Base-by-base conservation (phyloP, 2,888 invertebrate genomes). In the Nemotelus nigrinus region DNA sequence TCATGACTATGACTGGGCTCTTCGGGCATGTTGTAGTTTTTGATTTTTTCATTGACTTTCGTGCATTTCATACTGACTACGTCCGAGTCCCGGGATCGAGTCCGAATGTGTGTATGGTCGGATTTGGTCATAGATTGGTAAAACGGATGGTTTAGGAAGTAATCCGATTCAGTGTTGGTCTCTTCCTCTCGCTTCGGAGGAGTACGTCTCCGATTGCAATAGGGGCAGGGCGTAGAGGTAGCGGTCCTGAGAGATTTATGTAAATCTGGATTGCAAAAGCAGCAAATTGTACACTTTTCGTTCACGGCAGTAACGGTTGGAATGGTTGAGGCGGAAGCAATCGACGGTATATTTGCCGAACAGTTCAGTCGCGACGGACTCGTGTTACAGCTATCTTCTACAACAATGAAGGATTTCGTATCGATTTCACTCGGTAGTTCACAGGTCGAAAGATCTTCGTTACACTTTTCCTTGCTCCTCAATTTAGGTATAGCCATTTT, bases 231-330 rank as follows among this genome's bases (percentile, higher is more conserved):
- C 2, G 50, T 65, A 3, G 68, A 70, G 3, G 68, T 55, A 53
- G 77, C 53, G 44, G 60, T 47, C 47, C 60, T 45, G 2, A 47
- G 50, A 50, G 47, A 76, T 68, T 77, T 67, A 67, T 81, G 81
- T 60, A 80, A 71, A 39, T 77, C 58, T 39, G 81, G 81, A 79
- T 81, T 81, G 60, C 81, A 81, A 75, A 80, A 81, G 71, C 81
- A 81, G 67, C 81, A 81, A 41, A 63, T 74, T 39, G 48, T 63
- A 48, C 74, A 80, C 10, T 7, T 10, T 48, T 78, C 76, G 48
- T 70, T 77, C 8, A 44, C 41, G 10, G 48, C 48, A 41, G 43
- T 63, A 6, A 53, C n/a, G 55, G 25, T 71, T 43, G 58, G 50
- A 10, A 39, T 25, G 25, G 53, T 8, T 39, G 65, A 25, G 43